Evolutionary conservation across 2,888 invertebrate genomes (phyloP), one percentile per base, ranked within the genome.

Genomic region (Schrankia costaestrigalis): DNA sequence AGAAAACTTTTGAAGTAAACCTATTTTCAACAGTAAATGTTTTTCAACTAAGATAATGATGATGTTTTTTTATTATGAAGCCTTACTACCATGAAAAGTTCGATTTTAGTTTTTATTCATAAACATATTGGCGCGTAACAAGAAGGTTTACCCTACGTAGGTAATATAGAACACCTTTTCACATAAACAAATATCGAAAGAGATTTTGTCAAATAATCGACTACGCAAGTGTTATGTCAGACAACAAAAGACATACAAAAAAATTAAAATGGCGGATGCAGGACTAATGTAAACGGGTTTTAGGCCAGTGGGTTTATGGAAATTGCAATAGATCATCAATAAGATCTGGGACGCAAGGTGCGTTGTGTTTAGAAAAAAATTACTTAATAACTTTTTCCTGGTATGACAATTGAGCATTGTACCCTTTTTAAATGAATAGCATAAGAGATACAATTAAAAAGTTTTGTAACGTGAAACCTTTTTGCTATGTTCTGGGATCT

Each of bases 161-260:
- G 47, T n/a, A 63, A 67, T 67, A 45, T 60, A 51, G 58, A 66
- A 53, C 73, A 79, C 71, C 74, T 78, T 79, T 49, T 42, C 66
- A 71, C 64, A 71, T 72, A 73, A 71, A 67, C 56, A 72, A 72
- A 71, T 62, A 59, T 46, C n/a, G n/a, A 55, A 65, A 73, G 71
- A 74, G 65, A 66, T 72, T 70, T 80, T 69, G 78, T 68, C 78
- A 76, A 81, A 81, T 77, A 78, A 74, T 76, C 77, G 69, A 56
- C 66, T 70, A 58, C 74, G 78, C 81, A 82, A 82, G 79, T 78
- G 74, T 70, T 63, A 38, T 51, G 52, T 55, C 37, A 48, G 51
- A 58, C 50, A 58, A 75, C 67, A 71, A 74, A 47, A 46, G 33
- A 26, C 29, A 28, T 46, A 53, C 69, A 72, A 70, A 71, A 61